Evolutionary conservation across 2,113 vertebrate species (phyloP).

Genomic region (Entomyzon cyanotis): DNA sequence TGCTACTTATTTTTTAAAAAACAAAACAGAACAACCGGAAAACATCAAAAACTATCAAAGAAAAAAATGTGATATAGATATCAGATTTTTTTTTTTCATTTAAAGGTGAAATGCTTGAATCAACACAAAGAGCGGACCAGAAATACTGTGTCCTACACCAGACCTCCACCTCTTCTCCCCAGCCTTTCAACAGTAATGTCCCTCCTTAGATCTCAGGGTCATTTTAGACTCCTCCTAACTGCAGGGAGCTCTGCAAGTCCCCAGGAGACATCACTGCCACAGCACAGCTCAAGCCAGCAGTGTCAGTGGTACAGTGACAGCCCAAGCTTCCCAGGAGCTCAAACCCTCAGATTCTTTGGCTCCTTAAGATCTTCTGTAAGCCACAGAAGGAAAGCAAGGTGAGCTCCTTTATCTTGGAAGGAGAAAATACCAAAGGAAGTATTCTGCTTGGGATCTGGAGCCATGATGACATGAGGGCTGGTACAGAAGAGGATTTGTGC

Average conservation of each 20-base stretch:
- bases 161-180: not conserved
- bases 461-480: accelerated
- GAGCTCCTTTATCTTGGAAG: not conserved
- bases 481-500: not conserved
- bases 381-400: not conserved
- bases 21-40: not conserved
- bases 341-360: not conserved
- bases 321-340: not conserved
- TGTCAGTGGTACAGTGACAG: accelerated
- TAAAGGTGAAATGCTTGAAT: not conserved
- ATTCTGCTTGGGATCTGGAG: not conserved
- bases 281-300: not conserved
- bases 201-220: not conserved
- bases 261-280: too few relatives aligned
- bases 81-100: not conserved
- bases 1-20: not conserved
- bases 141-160: not conserved
- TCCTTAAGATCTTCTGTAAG: not conserved
- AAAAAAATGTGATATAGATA: not conserved
- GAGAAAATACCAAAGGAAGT: not conserved
- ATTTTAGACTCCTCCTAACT: not conserved
- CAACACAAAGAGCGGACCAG: accelerated
- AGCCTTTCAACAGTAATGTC: accelerated
- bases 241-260: not conserved
- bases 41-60: not conserved